These are phyloP conservation scores for Drosophila kurseongensis DNA, from an alignment of 1,140 invertebrate genomes.

Conservation along the genomic window DNA sequence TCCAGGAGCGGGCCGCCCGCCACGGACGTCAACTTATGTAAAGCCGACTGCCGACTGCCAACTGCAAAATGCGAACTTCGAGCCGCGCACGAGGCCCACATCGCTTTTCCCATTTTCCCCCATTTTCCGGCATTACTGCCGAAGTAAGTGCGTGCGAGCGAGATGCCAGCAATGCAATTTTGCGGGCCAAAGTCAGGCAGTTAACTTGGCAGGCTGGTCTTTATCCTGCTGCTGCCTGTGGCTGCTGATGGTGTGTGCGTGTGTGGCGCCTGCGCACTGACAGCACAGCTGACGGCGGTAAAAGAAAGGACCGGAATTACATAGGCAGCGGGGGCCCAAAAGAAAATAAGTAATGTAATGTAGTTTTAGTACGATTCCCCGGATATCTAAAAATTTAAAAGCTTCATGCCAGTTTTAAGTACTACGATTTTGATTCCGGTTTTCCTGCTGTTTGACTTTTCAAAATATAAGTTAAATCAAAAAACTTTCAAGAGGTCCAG, in stretches of 20 bases:
- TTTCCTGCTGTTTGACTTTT: too few species aligned
- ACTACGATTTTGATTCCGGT: too few species aligned
- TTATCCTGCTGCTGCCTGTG: constrained; percentile 18
- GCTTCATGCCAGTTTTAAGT: too few species aligned
- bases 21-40: constrained; percentile 76
- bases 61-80: neutral
- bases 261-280: constrained; percentile 52
- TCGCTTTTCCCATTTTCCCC: constrained; percentile 5
- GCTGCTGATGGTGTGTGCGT: constrained; percentile 34
- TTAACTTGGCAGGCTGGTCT: constrained; percentile 43
- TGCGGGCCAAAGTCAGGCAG: constrained; percentile 63
- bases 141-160: constrained; percentile 62
- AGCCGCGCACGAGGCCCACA: constrained; percentile 8
- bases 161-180: constrained; percentile 77
- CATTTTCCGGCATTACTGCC: constrained; percentile 70
- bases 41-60: constrained; percentile 45
- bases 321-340: neutral
- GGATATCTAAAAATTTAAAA: too few species aligned
- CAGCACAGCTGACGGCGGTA: constrained; percentile 51
- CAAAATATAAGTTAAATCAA: too few species aligned
- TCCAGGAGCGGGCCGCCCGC: constrained; percentile 41
- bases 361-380: too few species aligned
- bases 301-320: constrained; percentile 7
- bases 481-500: too few species aligned
- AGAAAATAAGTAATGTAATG: too few species aligned